A percentile compares a stretch with the other conserved stretches of the same genome.
Evolutionary conservation across 1,140 invertebrate genomes (phyloP).

Genomic region (Bradynema listronoti): DNA sequence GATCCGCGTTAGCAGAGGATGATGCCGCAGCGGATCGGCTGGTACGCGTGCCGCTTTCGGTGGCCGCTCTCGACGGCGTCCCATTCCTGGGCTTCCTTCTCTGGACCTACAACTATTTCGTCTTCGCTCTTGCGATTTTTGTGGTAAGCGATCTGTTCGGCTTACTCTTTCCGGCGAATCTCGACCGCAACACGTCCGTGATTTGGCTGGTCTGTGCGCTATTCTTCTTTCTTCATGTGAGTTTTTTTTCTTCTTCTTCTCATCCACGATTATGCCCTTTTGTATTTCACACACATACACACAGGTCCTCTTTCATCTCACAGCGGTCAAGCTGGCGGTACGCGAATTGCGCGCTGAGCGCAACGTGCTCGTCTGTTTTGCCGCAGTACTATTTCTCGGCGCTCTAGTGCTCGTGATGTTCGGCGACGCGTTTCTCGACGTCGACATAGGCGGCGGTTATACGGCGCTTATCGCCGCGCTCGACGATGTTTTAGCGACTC

Average conservation of each 20-base stretch:
- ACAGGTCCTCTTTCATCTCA: conserved; percentile 15
- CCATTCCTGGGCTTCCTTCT: conserved; percentile 23
- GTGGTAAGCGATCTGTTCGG: conserved; percentile 18
- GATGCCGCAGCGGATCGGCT: neutral
- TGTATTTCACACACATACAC: neutral
- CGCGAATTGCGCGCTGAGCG: conserved; percentile 20
- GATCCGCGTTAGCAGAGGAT: too few species aligned
- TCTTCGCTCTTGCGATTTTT: conserved; percentile 24
- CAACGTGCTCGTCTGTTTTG: conserved; percentile 17
- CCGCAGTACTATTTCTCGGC: conserved; percentile 17
- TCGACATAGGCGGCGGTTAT: conserved; percentile 14
- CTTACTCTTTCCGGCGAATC: conserved; percentile 22
- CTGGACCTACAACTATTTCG: conserved; percentile 21
- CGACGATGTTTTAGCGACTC: neutral
- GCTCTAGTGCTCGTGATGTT: conserved; percentile 14
- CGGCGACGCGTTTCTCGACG: conserved; percentile 19
- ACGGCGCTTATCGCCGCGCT: neutral
- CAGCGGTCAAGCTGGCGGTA: conserved; percentile 12
- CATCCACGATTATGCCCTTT: neutral
- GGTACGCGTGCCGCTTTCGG: conserved; percentile 14
- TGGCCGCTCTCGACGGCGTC: conserved; percentile 21
- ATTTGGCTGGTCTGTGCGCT: conserved; percentile 28
- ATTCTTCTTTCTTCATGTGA: conserved; percentile 23
- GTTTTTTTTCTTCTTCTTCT: neutral
- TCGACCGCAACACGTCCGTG: conserved; percentile 23